Conservation (phyloP, 2,113 vertebrate genomes). For the Eubucco bourcierii region DNA sequence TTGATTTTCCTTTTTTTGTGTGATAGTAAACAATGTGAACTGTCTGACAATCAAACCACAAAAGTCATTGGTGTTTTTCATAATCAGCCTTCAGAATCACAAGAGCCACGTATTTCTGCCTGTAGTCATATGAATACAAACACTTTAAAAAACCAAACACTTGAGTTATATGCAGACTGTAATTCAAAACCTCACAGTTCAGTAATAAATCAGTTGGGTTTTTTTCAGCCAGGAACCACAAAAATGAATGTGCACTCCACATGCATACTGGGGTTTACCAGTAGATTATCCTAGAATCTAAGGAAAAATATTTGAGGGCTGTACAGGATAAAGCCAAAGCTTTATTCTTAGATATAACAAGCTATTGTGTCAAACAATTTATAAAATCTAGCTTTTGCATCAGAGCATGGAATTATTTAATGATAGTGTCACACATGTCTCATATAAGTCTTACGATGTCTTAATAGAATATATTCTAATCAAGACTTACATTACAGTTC, state of each 20-base stretch:
- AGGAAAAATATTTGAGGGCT: neutral
- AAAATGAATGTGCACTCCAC: neutral
- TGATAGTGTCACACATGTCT: neutral
- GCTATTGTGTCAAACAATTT: neutral
- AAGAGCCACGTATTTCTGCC: neutral
- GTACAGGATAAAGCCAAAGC: neutral
- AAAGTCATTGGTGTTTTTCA: neutral
- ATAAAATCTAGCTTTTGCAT: neutral
- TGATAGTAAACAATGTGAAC: neutral
- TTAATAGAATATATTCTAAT: neutral
- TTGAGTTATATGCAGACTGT: neutral
- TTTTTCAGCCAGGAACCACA: neutral
- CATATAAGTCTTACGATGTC: neutral
- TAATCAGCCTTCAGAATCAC: neutral
- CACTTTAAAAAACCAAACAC: rapidly evolving
- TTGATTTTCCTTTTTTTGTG: neutral
- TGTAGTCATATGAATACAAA: neutral
- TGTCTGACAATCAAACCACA: neutral
- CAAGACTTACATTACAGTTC: neutral
- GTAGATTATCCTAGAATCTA: neutral
- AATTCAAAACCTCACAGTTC: neutral
- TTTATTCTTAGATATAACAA: neutral
- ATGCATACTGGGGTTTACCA: neutral
- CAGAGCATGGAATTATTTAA: neutral
- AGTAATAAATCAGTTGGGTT: neutral